Base-by-base conservation (phyloP, 2,797 vertebrate species). In the Gymnothorax javanicus region DNA sequence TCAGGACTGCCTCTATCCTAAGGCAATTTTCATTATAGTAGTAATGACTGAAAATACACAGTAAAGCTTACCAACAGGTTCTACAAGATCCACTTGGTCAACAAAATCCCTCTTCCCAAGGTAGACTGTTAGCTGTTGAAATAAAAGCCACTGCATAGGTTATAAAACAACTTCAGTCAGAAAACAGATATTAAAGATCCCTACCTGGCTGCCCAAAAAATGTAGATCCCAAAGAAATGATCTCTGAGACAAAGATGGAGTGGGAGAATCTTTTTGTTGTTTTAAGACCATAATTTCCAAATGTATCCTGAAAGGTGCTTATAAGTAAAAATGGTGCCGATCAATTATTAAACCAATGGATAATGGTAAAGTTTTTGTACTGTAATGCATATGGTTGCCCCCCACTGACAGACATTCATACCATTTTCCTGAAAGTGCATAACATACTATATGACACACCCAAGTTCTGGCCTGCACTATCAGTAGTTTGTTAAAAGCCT, bases 81-180 rank as follows among this genome's bases (percentile, higher is more conserved):
- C 98, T 90, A 99, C 98, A 9, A 97, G 93, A n/a, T 99, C 97
- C 27, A 99, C 96, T 52, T 98, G 98, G 92, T 99, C 98, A 90
- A 99, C 97, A 15, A 99, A 99, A 92, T 99, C 98, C 83, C 98
- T 96, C 95, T 98, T 99, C 33, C 98, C 98, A 93, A 99, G 95
- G 88, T 99, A 99, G 67, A 99, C 98, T 0, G 98, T 99, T 91
- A 99, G 96, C 98, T 99, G 92, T 2, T 9, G 89, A 84, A 81
- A 84, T 2, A 77, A 23, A 56, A 67, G 33, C 13, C 23, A 58
- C 52, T 56, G 33, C 23, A 73, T 6, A 59, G 75, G 75, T 79
- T 52, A 79, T 43, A 25, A 86, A 86, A 52, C 12, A 12, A 20
- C 43, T 50, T 11, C 2, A 15, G 13, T 50, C 33, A 85, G 52